Percentiles rank a stretch among this genome's conserved stretches.
These are phyloP conservation scores for Agonum fuliginosum DNA, from an alignment of 2,888 invertebrate genomes.

Conservation along the genomic window DNA sequence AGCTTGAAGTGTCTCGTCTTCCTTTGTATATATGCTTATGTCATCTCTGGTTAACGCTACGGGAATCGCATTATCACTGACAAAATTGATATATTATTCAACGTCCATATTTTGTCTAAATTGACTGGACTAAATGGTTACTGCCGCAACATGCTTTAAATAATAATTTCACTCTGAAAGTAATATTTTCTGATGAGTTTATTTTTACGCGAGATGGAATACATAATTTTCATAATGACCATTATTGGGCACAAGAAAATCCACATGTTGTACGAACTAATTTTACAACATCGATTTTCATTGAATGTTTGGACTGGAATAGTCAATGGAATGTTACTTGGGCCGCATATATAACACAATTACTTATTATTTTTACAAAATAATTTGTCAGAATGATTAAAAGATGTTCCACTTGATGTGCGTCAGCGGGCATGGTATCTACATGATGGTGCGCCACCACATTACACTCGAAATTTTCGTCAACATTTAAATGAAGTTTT, in stretches of 20 bases:
- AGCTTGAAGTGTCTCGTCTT: too few relatives aligned
- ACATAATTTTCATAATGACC: not conserved
- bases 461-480: not conserved
- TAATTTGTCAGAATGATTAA: constrained; percentile 1
- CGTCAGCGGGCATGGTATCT: not conserved
- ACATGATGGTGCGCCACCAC: not conserved
- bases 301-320: not conserved
- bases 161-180: too few relatives aligned
- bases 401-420: not conserved
- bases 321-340: too few relatives aligned
- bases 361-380: not conserved
- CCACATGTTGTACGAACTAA: not conserved
- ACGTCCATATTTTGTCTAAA: too few relatives aligned
- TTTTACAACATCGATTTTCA: not conserved
- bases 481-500: constrained; percentile 1
- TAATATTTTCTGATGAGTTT: too few relatives aligned
- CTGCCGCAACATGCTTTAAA: too few relatives aligned
- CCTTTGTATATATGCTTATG: too few relatives aligned
- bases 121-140: too few relatives aligned
- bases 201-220: not conserved
- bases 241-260: not conserved
- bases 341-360: too few relatives aligned
- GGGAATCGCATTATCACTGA: too few relatives aligned
- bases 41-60: too few relatives aligned
- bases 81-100: too few relatives aligned